Evolutionary conservation across 2,113 vertebrate species (phyloP).

Genomic region (Sclerurus mexicanus): DNA sequence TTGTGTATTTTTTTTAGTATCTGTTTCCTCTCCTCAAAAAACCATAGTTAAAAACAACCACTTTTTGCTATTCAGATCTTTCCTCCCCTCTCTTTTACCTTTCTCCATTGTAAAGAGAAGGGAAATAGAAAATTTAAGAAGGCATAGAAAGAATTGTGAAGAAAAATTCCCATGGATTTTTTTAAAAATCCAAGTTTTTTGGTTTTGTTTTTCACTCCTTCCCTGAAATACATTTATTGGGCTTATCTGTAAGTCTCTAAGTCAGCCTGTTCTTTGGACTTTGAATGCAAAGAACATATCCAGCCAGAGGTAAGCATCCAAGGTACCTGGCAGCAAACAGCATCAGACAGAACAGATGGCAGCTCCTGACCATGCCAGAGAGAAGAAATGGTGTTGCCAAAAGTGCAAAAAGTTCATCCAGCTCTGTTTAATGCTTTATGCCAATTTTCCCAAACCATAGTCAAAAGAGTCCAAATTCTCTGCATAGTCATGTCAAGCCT

Average conservation of each 20-base stretch:
- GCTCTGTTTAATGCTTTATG: not conserved
- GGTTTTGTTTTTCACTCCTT: not conserved
- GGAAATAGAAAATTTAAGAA: not conserved
- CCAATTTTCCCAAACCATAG: not conserved
- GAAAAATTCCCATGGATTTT: not conserved
- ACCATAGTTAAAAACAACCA: not conserved
- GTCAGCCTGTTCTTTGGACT: not conserved
- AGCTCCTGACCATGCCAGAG: not conserved
- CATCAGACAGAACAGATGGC: conserved; percentile 35
- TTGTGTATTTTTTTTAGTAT: not conserved
- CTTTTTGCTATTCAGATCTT: not conserved
- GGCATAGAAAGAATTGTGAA: not conserved
- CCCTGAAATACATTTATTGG: not conserved
- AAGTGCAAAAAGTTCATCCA: not conserved
- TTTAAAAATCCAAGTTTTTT: not conserved
- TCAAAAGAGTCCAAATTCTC: not conserved
- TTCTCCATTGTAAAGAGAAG: not conserved
- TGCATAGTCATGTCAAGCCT: not conserved
- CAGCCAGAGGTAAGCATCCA: conserved; percentile 1
- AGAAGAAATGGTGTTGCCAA: conserved; percentile 4
- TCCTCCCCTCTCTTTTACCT: not conserved
- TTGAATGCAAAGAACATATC: not conserved
- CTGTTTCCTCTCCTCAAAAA: not conserved
- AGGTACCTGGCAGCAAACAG: not conserved
- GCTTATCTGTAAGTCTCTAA: not conserved